Base-by-base conservation (phyloP, 2,888 invertebrate species). In the Standfussiana lucernea region DNA sequence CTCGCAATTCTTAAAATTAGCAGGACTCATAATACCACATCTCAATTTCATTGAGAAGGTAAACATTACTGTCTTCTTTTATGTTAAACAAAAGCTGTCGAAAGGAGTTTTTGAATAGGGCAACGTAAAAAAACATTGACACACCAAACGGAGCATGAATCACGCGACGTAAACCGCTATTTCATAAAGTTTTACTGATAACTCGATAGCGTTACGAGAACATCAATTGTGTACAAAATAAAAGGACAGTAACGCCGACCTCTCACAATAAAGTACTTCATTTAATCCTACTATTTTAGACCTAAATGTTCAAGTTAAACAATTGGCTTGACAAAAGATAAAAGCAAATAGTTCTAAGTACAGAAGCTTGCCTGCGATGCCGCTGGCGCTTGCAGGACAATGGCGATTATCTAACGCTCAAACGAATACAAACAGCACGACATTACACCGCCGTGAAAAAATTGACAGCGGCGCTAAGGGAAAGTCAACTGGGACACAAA, bases 401-500 rank as follows among this genome's bases (percentile, higher is more conserved):
- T 94, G 86, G 88, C 87, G 92, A 93, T 95, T 93, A 95, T 93
- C 93, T 92, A 88, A 91, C 87, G 87, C 85, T 82, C 91, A 92
- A 93, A 92, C 91, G 91, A 93, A 94, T 91, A 93, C 93, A 95
- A 95, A 95, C 93, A 94, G 90, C 89, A 75, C 90, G 88, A 93
- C 89, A 93, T 93, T 93, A 93, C 89, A 93, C 92, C 89, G 87
- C 84, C 85, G 83, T 88, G 83, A 90, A 93, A 94, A 93, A 84
- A 89, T 87, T 85, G 90, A 91, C 91, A 86, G 88, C 90, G 90
- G 89, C 90, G 88, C 90, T 91, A 91, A 93, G 93, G 93, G 94
- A 95, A 95, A 95, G 95, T 94, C 93, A 93, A 94, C 93, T 94
- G 93, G 92, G 91, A 93, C 89, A 94, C 92, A 94, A 92, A 91